Base-by-base conservation (phyloP, 30 jellyfish, hydroid and myxozoan genomes). In the Aurelia coerulea region DNA sequence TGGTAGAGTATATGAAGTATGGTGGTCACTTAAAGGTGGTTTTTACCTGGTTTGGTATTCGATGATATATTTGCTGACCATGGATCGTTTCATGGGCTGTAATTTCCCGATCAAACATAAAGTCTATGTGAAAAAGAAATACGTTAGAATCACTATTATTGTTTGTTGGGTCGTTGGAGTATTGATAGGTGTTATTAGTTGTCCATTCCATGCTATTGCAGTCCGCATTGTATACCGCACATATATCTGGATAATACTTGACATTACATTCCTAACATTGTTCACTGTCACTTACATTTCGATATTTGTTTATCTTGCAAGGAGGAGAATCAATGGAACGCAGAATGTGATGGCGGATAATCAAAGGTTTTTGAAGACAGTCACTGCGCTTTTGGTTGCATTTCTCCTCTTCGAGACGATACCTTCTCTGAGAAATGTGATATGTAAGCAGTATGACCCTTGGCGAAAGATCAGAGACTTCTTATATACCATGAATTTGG, bases 41-140 rank as follows among this genome's bases (percentile, higher is more conserved):
- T 15, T 34, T 5, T 76, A 76, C 67, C 2, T 76, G 31, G 76
- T 58, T 6, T 76, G 87, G 87, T 76, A 76, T 58, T 3, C 73
- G 12, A 76, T 58, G 87, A 76, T 76, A 2, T n/a, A 56, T 31
- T n/a, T 76, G 11, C 73, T 76, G 14, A 76, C 87, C 32, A 7
- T 60, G 41, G 87, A 76, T 34, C 87, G 87, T 18, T 76, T 76
- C 73, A 62, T 76, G 10, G 87, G 87, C 87, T 76, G 87, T 75
- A 76, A 76, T 17, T 76, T 76, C 41, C 87, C 87, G 0, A 56
- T 76, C 73, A 76, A 59, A 19, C 87, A 76, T 50, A 76, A 56
- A 34, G 39, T 76, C 16, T 76, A 56, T 41, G 65, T 76, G 29
- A 31, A 75, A 31, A 76, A 32, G 46, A 19, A 16, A 19, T 8